Conservation (phyloP, 2,797 vertebrate species). For the Ceryle rudis region DNA sequence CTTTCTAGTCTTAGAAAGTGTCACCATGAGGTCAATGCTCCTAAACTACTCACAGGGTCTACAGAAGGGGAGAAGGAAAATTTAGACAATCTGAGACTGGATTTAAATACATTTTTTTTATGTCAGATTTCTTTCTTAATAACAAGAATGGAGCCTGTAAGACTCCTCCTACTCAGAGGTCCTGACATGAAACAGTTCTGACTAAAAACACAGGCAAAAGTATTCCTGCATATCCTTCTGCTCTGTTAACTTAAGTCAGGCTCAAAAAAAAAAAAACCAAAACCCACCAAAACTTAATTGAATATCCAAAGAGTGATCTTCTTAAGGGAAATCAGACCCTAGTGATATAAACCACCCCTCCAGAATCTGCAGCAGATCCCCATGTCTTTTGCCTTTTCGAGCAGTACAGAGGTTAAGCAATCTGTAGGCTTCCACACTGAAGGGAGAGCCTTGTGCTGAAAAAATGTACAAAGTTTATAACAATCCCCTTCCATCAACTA, state of each 20-base stretch:
- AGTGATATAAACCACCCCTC: background rate
- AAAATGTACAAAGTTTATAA: background rate
- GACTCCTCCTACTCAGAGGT: background rate
- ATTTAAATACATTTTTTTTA: background rate
- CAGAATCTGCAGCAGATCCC: background rate
- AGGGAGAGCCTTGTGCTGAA: background rate
- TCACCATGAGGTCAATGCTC: background rate
- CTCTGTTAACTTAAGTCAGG: background rate
- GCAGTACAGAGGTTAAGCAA: background rate
- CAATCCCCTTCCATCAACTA: background rate
- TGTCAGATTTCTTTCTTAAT: background rate
- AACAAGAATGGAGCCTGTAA: background rate
- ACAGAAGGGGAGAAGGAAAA: background rate
- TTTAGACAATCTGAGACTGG: background rate
- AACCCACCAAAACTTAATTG: background rate
- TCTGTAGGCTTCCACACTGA: background rate
- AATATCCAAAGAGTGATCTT: background rate
- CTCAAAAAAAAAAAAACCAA: background rate
- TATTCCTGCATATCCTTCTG: background rate
- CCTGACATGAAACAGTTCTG: background rate
- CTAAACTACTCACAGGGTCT: background rate
- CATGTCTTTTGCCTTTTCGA: background rate
- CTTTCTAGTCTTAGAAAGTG: background rate
- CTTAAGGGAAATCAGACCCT: background rate
- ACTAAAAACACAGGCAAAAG: background rate